These are phyloP conservation scores for Psammodynastes pulverulentus DNA, from an alignment of 2,113 vertebrate genomes.

Conservation along the genomic window DNA sequence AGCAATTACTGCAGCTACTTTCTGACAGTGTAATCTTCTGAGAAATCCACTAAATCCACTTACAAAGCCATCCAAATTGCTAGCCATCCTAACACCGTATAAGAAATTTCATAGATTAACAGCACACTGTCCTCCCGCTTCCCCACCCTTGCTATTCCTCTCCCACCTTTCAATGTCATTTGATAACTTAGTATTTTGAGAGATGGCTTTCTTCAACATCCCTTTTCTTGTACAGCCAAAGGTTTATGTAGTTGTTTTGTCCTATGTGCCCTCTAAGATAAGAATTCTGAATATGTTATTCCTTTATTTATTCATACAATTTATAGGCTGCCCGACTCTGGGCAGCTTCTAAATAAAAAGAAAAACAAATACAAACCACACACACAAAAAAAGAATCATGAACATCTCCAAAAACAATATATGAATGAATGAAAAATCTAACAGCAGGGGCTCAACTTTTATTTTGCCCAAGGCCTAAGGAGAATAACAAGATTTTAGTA, in stretches of 20 bases:
- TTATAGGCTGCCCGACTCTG: neutral
- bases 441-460: neutral
- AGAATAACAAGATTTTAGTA: neutral
- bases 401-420: neutral
- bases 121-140: neutral
- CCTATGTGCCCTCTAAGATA: neutral
- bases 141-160: neutral
- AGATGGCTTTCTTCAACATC: neutral
- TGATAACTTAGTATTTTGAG: neutral
- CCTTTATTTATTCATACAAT: neutral
- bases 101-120: neutral
- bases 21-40: neutral
- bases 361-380: neutral
- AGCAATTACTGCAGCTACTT: neutral
- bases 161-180: neutral
- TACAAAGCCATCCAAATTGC: neutral
- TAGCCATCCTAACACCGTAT: neutral
- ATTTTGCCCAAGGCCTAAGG: neutral
- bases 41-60: neutral
- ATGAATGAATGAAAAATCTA: neutral
- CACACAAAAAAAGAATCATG: neutral
- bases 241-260: neutral
- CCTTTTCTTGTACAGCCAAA: neutral
- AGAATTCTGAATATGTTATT: neutral
- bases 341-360: neutral